Conservation (phyloP, 2,888 invertebrate genomes). For the Galerucella nymphaeae region DNA sequence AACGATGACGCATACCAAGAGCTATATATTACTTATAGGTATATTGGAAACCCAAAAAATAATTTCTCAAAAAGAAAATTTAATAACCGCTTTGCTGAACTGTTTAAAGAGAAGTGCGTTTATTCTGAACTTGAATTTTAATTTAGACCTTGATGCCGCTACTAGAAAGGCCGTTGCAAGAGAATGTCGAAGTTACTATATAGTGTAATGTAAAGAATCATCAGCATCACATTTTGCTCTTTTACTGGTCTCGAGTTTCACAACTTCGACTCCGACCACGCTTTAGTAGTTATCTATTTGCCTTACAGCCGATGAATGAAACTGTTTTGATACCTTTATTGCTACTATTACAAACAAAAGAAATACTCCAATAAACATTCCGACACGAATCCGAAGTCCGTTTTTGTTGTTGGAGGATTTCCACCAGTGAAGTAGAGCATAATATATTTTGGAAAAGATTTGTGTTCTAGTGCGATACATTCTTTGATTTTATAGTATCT, state of each 20-base stretch:
- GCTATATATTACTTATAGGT: too few relatives aligned
- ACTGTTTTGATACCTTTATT: slow-evolving; percentile 63
- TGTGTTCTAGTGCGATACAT: not conserved
- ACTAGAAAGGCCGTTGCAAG: slow-evolving; percentile 6
- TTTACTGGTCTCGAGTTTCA: slow-evolving; percentile 58
- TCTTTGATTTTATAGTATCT: too few relatives aligned
- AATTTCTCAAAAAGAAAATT: too few relatives aligned
- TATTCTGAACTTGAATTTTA: not conserved
- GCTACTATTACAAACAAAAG: slow-evolving; percentile 62
- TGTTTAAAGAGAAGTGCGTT: not conserved
- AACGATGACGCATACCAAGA: too few relatives aligned
- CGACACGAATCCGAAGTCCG: slow-evolving; percentile 53
- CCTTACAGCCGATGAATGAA: slow-evolving; percentile 60
- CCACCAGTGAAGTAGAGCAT: slow-evolving; percentile 31
- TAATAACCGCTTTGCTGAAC: not conserved
- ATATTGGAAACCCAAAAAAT: too few relatives aligned
- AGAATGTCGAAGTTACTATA: not conserved
- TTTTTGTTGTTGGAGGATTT: slow-evolving; percentile 50
- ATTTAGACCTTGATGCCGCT: not conserved
- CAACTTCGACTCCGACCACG: slow-evolving; percentile 53
- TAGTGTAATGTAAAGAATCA: slow-evolving; percentile 17
- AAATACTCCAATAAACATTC: slow-evolving; percentile 59
- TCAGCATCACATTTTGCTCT: slow-evolving; percentile 47
- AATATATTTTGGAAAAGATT: slow-evolving; percentile 15
- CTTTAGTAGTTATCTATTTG: slow-evolving; percentile 61